Conservation (phyloP, 2,797 vertebrate genomes). For the Enteromius viviparus region DNA sequence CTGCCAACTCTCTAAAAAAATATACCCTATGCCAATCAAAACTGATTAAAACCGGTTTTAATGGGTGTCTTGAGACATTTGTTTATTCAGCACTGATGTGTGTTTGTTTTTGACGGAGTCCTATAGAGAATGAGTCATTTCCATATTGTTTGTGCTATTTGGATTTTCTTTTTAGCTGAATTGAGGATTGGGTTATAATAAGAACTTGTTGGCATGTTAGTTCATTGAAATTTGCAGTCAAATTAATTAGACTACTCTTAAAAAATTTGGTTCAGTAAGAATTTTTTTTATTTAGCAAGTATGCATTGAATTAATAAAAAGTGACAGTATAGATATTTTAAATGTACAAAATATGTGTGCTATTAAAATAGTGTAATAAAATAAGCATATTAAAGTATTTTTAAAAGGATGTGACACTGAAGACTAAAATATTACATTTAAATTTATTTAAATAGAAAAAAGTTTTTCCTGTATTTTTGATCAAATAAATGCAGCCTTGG, state of each 20-base stretch:
- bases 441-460: not conserved
- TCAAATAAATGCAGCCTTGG: not conserved
- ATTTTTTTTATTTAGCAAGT: not conserved
- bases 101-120: not conserved
- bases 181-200: slow-evolving; percentile 3
- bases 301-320: not conserved
- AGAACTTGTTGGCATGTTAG: not conserved
- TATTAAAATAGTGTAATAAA: not conserved
- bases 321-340: not conserved
- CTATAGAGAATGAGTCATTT: slow-evolving; percentile 24
- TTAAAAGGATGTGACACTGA: not conserved
- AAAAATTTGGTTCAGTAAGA: not conserved
- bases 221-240: not conserved
- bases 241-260: not conserved
- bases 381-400: not conserved
- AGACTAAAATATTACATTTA: not conserved
- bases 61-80: slow-evolving; percentile 23
- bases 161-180: slow-evolving; percentile 7
- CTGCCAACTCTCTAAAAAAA: not conserved
- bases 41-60: slow-evolving; percentile 24
- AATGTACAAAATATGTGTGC: not conserved
- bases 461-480: not conserved
- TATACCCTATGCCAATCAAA: slow-evolving; percentile 26
- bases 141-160: slow-evolving; percentile 18
- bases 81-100: not conserved